phyloP scores from a whole-genome alignment of 2,888 invertebrate genomes.

The Agapostemon virescens region DNA sequence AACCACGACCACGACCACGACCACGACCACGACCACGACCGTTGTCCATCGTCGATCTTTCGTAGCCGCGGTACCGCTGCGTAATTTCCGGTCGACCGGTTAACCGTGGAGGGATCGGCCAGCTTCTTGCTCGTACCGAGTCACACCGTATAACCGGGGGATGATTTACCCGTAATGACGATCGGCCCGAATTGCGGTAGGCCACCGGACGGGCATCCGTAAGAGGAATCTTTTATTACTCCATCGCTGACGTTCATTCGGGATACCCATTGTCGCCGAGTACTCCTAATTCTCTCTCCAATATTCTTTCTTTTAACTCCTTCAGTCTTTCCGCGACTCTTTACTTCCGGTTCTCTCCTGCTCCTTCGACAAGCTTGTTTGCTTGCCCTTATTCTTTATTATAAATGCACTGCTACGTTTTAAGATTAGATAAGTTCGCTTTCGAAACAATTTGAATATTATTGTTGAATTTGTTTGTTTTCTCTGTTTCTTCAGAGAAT shows the following conservation, averaged over 20 bases:
- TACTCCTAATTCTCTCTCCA: background rate
- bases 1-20: slow-evolving; percentile 28
- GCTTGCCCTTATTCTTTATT: too few relatives aligned
- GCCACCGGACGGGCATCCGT: slow-evolving; percentile 61
- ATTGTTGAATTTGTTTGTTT: too few relatives aligned
- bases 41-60: slow-evolving; percentile 25
- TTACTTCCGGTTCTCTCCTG: too few relatives aligned
- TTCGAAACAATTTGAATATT: too few relatives aligned
- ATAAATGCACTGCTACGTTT: too few relatives aligned
- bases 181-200: slow-evolving; percentile 66
- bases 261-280: background rate
- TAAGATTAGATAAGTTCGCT: too few relatives aligned
- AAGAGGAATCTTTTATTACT: slow-evolving; percentile 48
- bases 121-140: slow-evolving; percentile 40
- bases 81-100: slow-evolving; percentile 64
- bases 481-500: too few relatives aligned
- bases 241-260: background rate
- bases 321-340: too few relatives aligned
- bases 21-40: slow-evolving; percentile 29
- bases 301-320: background rate
- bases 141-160: slow-evolving; percentile 46
- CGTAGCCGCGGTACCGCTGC: slow-evolving; percentile 43
- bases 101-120: slow-evolving; percentile 59
- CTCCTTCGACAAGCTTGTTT: too few relatives aligned
- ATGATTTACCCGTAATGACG: slow-evolving; percentile 69